These are phyloP conservation scores for Chelonus formosanus DNA, from an alignment of 2,888 invertebrate species.

Conservation along the genomic window DNA sequence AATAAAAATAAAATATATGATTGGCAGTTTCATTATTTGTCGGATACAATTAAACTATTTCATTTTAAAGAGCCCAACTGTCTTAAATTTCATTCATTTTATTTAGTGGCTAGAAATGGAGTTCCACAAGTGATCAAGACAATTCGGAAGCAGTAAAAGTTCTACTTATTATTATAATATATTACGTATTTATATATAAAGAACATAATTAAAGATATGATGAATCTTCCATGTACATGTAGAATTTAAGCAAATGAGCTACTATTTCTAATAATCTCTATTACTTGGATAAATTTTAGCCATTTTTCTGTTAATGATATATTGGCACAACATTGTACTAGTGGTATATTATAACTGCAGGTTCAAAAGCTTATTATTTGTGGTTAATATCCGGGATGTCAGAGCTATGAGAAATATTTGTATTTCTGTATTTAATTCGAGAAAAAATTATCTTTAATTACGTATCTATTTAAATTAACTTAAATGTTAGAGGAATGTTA, in stretches of 20 bases:
- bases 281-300: slow-evolving; percentile 45
- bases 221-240: neutral
- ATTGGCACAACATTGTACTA: slow-evolving; percentile 65
- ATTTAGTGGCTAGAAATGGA: too few species aligned
- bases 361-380: slow-evolving; percentile 16
- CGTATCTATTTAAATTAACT: slow-evolving; percentile 48
- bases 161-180: neutral
- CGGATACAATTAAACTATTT: slow-evolving; percentile 46
- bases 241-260: slow-evolving; percentile 3
- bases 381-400: neutral
- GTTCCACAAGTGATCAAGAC: too few species aligned
- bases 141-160: too few species aligned
- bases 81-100: slow-evolving; percentile 5
- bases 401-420: neutral
- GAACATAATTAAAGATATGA: slow-evolving; percentile 31
- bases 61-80: slow-evolving; percentile 39
- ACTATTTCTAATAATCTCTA: slow-evolving; percentile 30
- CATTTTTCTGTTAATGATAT: slow-evolving; percentile 49
- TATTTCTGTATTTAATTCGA: slow-evolving; percentile 16
- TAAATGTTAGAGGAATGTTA: slow-evolving; percentile 51
- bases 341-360: slow-evolving; percentile 46
- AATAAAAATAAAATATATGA: slow-evolving; percentile 2
- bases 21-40: slow-evolving; percentile 44
- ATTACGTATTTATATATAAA: slow-evolving; percentile 38
- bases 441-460: slow-evolving; percentile 42